Conservation (phyloP, 2,888 invertebrate genomes). For the Nemoura dubitans region DNA sequence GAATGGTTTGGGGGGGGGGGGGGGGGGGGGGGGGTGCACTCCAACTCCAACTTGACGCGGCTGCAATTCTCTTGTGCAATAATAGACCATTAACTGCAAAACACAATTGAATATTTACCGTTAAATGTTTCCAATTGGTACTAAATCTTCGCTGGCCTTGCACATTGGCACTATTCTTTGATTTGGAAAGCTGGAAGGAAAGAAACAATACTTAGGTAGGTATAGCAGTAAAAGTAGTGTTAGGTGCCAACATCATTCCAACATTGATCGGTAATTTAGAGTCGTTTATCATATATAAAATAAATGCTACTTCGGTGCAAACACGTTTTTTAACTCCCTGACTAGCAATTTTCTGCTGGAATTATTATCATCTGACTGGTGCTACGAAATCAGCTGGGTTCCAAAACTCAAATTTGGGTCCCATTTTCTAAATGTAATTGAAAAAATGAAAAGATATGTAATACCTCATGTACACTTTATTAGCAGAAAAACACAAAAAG, state of each 20-base stretch:
- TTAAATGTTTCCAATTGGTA: background rate
- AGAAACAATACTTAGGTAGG: background rate
- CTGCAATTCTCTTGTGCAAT: background rate
- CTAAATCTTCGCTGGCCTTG: background rate
- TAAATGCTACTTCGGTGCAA: background rate
- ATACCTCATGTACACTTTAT: no score
- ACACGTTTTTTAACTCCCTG: background rate
- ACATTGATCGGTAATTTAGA: background rate
- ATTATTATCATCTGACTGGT: background rate
- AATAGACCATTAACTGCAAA: background rate
- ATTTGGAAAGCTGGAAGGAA: background rate
- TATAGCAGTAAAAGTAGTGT: slow-evolving; percentile 7
- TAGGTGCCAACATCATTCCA: background rate
- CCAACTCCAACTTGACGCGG: background rate
- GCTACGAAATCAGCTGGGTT: background rate
- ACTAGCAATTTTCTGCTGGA: background rate
- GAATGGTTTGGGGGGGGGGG: background rate
- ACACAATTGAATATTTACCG: slow-evolving; percentile 1
- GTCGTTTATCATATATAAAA: background rate
- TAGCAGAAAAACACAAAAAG: no score
- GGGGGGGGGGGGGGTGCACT: no score
- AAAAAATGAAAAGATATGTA: no score
- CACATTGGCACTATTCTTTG: slow-evolving; percentile 1
- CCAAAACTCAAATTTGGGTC: background rate
- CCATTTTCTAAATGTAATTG: no score